Evolutionary conservation across 2,797 vertebrate genomes (phyloP).

Genomic region (Danionella dracula): DNA sequence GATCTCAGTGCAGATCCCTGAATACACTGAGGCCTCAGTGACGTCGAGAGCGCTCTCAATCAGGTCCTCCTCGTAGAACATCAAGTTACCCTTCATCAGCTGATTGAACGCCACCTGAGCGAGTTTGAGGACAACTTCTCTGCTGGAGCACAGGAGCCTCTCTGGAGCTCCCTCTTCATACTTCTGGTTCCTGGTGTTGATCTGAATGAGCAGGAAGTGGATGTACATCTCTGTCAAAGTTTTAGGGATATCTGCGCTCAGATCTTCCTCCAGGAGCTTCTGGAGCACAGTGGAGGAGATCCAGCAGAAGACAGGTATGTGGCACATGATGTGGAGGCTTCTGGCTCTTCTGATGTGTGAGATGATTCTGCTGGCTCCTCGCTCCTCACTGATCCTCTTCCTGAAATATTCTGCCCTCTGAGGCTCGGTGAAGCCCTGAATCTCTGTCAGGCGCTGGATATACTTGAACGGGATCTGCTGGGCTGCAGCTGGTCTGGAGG

Average conservation of each 20-base stretch:
- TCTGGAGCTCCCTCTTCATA: neutral
- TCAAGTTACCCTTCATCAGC: constrained; percentile 23
- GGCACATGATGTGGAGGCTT: constrained; percentile 42
- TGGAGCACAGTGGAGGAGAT: constrained; percentile 37
- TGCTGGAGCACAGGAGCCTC: neutral
- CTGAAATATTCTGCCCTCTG: constrained; percentile 38
- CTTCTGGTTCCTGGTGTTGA: constrained; percentile 9
- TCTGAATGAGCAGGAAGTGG: constrained; percentile 37
- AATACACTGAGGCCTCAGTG: constrained; percentile 16
- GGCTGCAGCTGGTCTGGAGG: constrained; percentile 30
- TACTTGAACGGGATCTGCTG: constrained; percentile 25
- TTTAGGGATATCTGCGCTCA: neutral
- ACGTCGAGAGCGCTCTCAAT: constrained; percentile 10
- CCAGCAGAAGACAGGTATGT: constrained; percentile 42
- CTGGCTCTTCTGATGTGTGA: constrained; percentile 17
- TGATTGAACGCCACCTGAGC: constrained; percentile 24
- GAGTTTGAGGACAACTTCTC: constrained; percentile 16
- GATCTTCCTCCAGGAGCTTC: neutral
- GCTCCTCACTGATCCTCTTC: constrained; percentile 9
- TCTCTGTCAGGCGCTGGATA: constrained; percentile 33
- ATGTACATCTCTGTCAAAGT: constrained; percentile 36
- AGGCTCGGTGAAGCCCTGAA: constrained; percentile 34
- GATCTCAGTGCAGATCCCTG: constrained; percentile 35
- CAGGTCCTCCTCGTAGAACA: constrained; percentile 36
- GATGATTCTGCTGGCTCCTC: neutral